Evolutionary conservation across 2,797 vertebrate species (phyloP), one percentile per base, ranked within the genome.

Genomic region (Neosalanx taihuensis): DNA sequence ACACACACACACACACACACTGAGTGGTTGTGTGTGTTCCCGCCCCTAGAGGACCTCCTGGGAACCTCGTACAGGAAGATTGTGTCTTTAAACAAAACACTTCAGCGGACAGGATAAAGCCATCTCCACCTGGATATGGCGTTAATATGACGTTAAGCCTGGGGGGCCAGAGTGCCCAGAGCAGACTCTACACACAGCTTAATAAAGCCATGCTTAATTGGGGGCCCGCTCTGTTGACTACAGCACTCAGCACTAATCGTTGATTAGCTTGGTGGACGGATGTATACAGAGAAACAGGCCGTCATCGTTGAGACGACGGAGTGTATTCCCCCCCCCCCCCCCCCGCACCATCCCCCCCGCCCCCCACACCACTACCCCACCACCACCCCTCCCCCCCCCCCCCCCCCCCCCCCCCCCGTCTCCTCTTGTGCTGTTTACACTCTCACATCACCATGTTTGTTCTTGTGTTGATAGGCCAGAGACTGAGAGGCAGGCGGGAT

Each of bases 181-280:
- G 31, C 17, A 17, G 13, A 53, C 49, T 6, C 37, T 41, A 10
- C 37, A 41, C 37, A 41, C 37, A 75, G 85, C 87, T 89, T 86
- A 90, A 76, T 80, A 79, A 78, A 73, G 18, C 20, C 76, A 74
- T 76, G 82, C 79, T 89, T 88, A 90, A 89, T 85, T 84, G 83
- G 67, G 79, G 83, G 81, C 74, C 76, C 74, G 80, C 13, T 33
- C 82, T 86, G 82, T 84, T 87, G 88, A 88, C 77, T 69, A 83
- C 87, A 78, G 83, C 82, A 79, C 86, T 89, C 83, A 77, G 85
- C 83, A 69, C 73, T 4, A 41, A 75, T 75, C 65, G 5, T 79
- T 83, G 89, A 88, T 89, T 85, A 87, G 76, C 80, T 70, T 76
- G 68, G 75, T 17, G 72, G 79, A 67, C 73, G 72, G 79, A 77